Base-by-base conservation (phyloP, 2,797 vertebrate genomes). In the Poecilia picta region DNA sequence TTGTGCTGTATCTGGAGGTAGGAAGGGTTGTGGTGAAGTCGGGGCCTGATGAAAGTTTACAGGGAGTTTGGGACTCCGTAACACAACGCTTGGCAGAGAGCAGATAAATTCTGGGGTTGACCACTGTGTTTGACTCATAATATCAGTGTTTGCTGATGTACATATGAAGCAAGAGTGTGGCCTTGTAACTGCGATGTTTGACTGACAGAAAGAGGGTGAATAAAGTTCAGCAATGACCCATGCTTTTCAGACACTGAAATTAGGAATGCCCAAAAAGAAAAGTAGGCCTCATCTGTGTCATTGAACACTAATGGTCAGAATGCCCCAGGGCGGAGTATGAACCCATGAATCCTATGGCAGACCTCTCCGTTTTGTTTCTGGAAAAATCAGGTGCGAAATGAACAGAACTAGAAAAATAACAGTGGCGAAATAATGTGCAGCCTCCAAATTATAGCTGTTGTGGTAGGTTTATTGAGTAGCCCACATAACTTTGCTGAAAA, bases 71-170 rank as follows among this genome's bases (percentile, higher is more conserved):
- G 85, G 82, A 77, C 75, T 41, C 59, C 16, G 81, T 81, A 78
- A 84, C 4, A 5, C 74, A 64, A 74, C 36, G 46, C 81, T 83
- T 83, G 86, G 87, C 86, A 84, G 85, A 84, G 79, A 81, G 66
- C 64, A 80, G 89, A 91, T 89, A 79, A 88, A 88, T 80, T 57
- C 72, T 72, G 85, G 81, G 79, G 87, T 83, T 90, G 89, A 89
- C 86, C 89, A 89, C 90, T 89, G 83, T 82, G 78, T 71, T 71
- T 59, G 81, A 78, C 83, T 94, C 91, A 90, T 84, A 88, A 90
- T 87, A 89, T 75, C 88, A 78, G 16, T 91, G 87, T 91, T 94
- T 94, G 91, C 91, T 92, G 92, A 91, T 94, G 88, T 87, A 92
- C 93, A 95, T 89, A 73, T 8, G 51, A 78, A 85, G 85, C 81